Percentiles rank a stretch among this genome's conserved stretches.
These are phyloP conservation scores for Meloidogyne chitwoodi DNA, from an alignment of 1,140 invertebrate species.

Conservation along the genomic window DNA sequence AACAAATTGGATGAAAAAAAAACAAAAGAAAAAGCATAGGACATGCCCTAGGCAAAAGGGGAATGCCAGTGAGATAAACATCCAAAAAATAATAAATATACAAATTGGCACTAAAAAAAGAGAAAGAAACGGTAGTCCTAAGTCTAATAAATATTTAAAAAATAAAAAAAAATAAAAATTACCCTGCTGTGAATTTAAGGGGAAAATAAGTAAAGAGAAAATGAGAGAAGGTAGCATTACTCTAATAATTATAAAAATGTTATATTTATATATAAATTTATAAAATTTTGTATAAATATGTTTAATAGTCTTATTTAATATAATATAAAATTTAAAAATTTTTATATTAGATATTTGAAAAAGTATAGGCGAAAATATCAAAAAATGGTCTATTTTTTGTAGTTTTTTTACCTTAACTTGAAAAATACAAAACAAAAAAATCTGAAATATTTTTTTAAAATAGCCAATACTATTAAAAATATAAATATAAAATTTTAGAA, in stretches of 20 bases:
- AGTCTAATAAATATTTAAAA: too few species aligned
- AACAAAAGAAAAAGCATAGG: neutral
- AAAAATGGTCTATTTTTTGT: neutral
- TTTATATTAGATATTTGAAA: neutral
- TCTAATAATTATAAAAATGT: neutral
- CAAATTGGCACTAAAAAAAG: neutral
- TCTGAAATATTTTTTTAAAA: neutral
- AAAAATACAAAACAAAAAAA: neutral
- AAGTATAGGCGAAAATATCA: neutral
- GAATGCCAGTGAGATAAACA: neutral
- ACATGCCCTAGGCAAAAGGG: neutral
- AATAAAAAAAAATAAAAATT: neutral
- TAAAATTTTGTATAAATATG: neutral
- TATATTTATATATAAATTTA: neutral
- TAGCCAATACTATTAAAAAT: neutral
- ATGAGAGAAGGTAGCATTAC: neutral
- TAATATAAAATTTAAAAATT: neutral
- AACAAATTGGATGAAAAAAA: neutral
- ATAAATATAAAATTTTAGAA: neutral
- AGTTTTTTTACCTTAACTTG: neutral
- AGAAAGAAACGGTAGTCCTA: neutral
- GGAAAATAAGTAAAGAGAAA: neutral
- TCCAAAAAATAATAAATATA: neutral
- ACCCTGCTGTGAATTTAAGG: neutral
- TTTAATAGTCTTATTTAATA: neutral